Evolutionary conservation across 1,140 invertebrate genomes (phyloP), one percentile per base, ranked within the genome.

Genomic region (Microplitis mediator): DNA sequence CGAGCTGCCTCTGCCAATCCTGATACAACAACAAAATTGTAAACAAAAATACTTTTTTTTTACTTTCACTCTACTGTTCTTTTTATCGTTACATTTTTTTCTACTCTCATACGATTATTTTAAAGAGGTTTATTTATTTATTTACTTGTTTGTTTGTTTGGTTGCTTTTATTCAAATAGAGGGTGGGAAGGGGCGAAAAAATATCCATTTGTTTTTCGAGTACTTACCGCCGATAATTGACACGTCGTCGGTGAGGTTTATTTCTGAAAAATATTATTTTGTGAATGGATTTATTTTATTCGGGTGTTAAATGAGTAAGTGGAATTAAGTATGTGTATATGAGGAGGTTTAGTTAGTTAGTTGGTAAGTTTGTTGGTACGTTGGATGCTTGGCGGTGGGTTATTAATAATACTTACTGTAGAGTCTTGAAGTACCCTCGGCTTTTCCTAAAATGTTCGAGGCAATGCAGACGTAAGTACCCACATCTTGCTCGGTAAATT

Each of bases 401-500:
- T 45, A 45, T 45, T 45, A 45, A 32, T 16, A 54, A 39, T 14
- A 72, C 91, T 92, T 86, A 95, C 94, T 93, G 86, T 95, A 95
- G 39, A 96, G 88, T 71, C 93, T 85, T 72, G 95, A 89, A 1
- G 91, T 93, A 66, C 93, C 93, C 83, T 94, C 93, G 36, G 94
- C 93, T 80, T 90, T 91, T 56, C 95, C 95, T 36, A 96, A 85
- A 3, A 92, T 93, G 83, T 96, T 96, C 69, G 93, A 94, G 54
- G 94, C 94, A 52, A 95, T 91, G 80, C 95, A 96, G 80, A 92
- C 93, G 88, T 96, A 96, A 63, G 92, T 93, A n/a, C 95, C 94
- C 76, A 94, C 93, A 85, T 96, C 95, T 32, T 89, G 87, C 69
- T 90, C 85, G 3, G 90, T 89, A 83, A 96, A 93, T 77, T 91